Conservation (phyloP, 2,797 vertebrate species). For the Gobio occitaniae region DNA sequence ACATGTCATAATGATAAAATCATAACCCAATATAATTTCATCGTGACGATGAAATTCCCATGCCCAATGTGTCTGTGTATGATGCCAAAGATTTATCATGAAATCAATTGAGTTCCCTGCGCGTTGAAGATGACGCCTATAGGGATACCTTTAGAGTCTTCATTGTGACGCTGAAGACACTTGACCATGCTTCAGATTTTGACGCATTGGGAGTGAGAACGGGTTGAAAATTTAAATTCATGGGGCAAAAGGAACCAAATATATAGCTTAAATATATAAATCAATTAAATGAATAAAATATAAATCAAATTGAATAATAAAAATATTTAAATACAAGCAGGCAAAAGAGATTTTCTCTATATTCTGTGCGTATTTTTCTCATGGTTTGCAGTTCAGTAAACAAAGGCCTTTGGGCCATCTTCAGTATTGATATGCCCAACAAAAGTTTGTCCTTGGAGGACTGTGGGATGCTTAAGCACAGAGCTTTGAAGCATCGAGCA, state of each 20-base stretch:
- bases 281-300: not conserved
- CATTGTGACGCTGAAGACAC: no score
- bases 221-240: not conserved
- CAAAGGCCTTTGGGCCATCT: constrained; percentile 54
- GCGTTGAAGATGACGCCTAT: no score
- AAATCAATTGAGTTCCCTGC: no score
- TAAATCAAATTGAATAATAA: not conserved
- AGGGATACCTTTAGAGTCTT: no score
- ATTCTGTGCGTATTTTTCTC: not conserved
- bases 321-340: not conserved
- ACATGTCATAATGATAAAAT: no score
- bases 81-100: no score
- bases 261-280: not conserved
- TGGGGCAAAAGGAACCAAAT: not conserved
- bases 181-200: no score
- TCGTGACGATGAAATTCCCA: no score
- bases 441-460: constrained; percentile 62
- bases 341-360: not conserved
- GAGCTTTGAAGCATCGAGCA: constrained; percentile 77
- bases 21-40: no score
- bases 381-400: constrained; percentile 45
- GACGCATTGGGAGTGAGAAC: no score
- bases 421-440: constrained; percentile 53
- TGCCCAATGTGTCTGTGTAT: no score
- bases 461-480: constrained; percentile 63